These are phyloP conservation scores for Cordylochernes scorpioides DNA, from an alignment of 2,888 invertebrate species.

Conservation along the genomic window DNA sequence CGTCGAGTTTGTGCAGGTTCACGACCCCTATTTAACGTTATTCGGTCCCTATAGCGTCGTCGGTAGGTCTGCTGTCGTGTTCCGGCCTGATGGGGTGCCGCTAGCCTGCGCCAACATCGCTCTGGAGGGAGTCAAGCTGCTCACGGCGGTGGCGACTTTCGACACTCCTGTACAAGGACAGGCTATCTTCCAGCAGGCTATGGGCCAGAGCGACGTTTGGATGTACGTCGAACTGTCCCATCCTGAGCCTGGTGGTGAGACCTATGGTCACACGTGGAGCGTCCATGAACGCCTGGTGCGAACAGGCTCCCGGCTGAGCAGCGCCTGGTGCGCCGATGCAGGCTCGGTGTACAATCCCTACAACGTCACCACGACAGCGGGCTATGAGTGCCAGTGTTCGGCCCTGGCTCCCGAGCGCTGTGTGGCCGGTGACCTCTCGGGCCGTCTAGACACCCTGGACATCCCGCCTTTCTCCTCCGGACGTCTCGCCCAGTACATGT, in stretches of 20 bases:
- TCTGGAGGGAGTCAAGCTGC: slow-evolving; percentile 28
- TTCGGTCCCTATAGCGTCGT: slow-evolving; percentile 48
- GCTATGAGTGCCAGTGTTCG: slow-evolving; percentile 47
- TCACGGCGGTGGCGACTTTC: slow-evolving; percentile 50
- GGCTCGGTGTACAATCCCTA: slow-evolving; percentile 49
- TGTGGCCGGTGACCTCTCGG: slow-evolving; percentile 65
- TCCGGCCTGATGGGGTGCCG: slow-evolving; percentile 20
- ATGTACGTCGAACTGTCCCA: slow-evolving; percentile 37
- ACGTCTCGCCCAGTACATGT: slow-evolving; percentile 27
- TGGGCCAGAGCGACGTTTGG: slow-evolving; percentile 53
- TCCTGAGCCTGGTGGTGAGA: slow-evolving; percentile 9
- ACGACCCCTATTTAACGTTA: slow-evolving; percentile 55
- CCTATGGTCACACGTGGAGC: slow-evolving; percentile 37
- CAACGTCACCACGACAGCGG: slow-evolving; percentile 25
- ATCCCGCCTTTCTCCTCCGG: slow-evolving; percentile 22
- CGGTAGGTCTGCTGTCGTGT: slow-evolving; percentile 48
- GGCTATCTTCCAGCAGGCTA: slow-evolving; percentile 36
- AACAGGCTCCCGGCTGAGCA: slow-evolving; percentile 12
- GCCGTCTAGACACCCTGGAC: slow-evolving; percentile 52
- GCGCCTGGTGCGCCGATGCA: slow-evolving; percentile 22
- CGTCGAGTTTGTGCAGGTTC: slow-evolving; percentile 9
- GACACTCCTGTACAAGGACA: slow-evolving; percentile 65
- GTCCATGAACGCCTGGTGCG: slow-evolving; percentile 30
- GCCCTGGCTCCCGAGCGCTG: slow-evolving; percentile 62
- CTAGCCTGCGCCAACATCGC: slow-evolving; percentile 23